A percentile compares a stretch with the other conserved stretches of the same genome.
phyloP scores from a whole-genome alignment of 2,888 invertebrate species.

The Drosophila dives region DNA sequence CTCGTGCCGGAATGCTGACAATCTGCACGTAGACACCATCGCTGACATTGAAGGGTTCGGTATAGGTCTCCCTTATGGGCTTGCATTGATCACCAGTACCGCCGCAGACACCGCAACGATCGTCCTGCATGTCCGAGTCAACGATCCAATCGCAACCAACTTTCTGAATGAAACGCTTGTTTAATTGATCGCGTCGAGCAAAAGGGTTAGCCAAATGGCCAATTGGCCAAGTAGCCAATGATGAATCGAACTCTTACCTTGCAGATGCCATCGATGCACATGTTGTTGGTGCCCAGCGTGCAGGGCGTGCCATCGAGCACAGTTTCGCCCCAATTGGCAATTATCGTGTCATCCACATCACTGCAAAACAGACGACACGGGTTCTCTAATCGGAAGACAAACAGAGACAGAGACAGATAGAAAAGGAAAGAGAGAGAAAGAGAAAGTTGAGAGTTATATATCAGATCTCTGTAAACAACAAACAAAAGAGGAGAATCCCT shows the following conservation, averaged over 20 bases:
- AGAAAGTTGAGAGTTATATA: background rate
- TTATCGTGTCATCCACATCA: slow-evolving; percentile 90
- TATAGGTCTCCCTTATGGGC: slow-evolving; percentile 86
- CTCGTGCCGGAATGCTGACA: slow-evolving; percentile 91
- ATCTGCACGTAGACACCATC: slow-evolving; percentile 86
- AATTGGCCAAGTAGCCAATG: background rate
- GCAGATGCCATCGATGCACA: slow-evolving; percentile 92
- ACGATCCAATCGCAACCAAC: slow-evolving; percentile 97
- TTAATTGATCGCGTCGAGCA: slow-evolving; percentile 61
- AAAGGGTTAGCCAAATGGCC: background rate
- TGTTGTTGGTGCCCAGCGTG: slow-evolving; percentile 91
- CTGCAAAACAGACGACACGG: slow-evolving; percentile 94
- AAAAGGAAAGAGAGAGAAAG: background rate
- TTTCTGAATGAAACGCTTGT: slow-evolving; percentile 87
- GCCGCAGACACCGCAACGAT: slow-evolving; percentile 94
- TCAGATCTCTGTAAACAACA: background rate
- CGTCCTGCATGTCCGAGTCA: slow-evolving; percentile 91
- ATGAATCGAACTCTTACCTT: slow-evolving; percentile 86
- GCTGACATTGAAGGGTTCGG: slow-evolving; percentile 86
- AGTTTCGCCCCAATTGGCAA: slow-evolving; percentile 90
- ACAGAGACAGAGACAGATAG: background rate
- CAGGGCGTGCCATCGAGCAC: slow-evolving; percentile 95
- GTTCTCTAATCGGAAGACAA: slow-evolving; percentile 85
- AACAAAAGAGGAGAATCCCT: background rate
- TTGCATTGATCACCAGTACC: slow-evolving; percentile 93